These are phyloP conservation scores for Anableps anableps DNA, from an alignment of 2,797 vertebrate species.

Conservation along the genomic window DNA sequence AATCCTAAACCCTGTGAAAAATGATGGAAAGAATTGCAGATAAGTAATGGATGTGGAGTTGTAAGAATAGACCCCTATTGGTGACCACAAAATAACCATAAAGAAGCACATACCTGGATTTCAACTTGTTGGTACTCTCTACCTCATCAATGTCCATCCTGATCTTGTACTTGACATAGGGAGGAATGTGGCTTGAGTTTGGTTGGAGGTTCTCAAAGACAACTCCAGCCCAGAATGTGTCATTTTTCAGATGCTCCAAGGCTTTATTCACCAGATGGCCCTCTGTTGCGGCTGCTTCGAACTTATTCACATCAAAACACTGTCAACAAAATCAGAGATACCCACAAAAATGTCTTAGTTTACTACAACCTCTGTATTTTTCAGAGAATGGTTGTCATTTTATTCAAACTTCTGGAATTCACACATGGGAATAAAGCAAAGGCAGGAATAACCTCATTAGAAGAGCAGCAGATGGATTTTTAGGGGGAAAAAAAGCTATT, in stretches of 20 bases:
- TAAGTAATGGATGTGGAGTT: background rate
- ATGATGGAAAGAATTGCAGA: background rate
- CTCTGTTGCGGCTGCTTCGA: conserved; percentile 87
- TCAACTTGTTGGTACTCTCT: conserved; percentile 88
- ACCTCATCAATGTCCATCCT: conserved; percentile 95
- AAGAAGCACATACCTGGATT: conserved; percentile 83
- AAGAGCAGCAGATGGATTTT: conserved; percentile 55
- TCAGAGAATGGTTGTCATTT: conserved; percentile 9
- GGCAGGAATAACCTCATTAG: conserved; percentile 20
- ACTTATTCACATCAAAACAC: conserved; percentile 96
- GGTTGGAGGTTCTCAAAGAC: conserved; percentile 86
- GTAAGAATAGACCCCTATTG: background rate
- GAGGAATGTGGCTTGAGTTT: conserved; percentile 76
- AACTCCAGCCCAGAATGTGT: conserved; percentile 91
- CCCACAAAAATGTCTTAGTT: conserved; percentile 2
- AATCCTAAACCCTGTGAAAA: background rate
- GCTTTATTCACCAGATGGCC: conserved; percentile 85
- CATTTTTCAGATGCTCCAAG: conserved; percentile 86
- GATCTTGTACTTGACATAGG: conserved; percentile 93
- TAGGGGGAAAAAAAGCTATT: conserved; percentile 26
- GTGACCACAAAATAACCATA: background rate
- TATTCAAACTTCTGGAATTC: conserved; percentile 9
- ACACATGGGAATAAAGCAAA: conserved; percentile 20
- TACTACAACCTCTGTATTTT: background rate
- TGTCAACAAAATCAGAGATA: conserved; percentile 61